Base-by-base conservation (phyloP, 2,888 invertebrate genomes). In the Diarsia rubi region DNA sequence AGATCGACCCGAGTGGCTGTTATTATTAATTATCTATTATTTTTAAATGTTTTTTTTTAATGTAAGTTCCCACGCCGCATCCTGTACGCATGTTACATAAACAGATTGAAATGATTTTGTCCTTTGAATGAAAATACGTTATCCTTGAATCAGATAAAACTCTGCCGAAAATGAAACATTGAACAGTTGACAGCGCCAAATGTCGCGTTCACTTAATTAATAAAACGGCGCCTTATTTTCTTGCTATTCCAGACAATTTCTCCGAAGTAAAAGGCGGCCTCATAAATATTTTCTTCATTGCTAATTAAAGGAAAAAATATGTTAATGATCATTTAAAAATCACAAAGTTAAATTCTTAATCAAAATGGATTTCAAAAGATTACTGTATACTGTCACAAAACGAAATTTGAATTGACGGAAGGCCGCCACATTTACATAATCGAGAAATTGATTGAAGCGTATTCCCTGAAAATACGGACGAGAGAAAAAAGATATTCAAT, bases 391-490 rank as follows among this genome's bases (percentile, higher is more conserved):
- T 84, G 78, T 79, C 88, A 88, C 87, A 84, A 86, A 88, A 88
- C 84, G 85, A 90, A 91, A 91, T 92, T 90, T 87, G 88, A 90
- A 92, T 90, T 90, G 93, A 91, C 91, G 89, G 89, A 86, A 87
- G 92, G 92, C 91, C 90, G 89, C 85, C 86, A 86, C 87, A 92
- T 93, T 95, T 95, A 91, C 95, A 95, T 96, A 95, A 95, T 95
- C 95, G 94, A 93, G 92, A 94, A 93, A 95, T 95, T 95, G 95
- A 95, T 96, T 95, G 95, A 92, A 93, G 94, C 94, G 93, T 94
- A 92, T 92, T 92, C 90, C 86, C 90, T 88, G 88, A 91, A 93
- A 93, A 93, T 92, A 92, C 89, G 88, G 86, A 82, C 82, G 85
- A 86, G 87, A 75, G 85, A 85, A 88, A 87, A 87, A 92, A 92